These are phyloP conservation scores for Rosalia funebris DNA, from an alignment of 2,888 invertebrate species.

Conservation along the genomic window DNA sequence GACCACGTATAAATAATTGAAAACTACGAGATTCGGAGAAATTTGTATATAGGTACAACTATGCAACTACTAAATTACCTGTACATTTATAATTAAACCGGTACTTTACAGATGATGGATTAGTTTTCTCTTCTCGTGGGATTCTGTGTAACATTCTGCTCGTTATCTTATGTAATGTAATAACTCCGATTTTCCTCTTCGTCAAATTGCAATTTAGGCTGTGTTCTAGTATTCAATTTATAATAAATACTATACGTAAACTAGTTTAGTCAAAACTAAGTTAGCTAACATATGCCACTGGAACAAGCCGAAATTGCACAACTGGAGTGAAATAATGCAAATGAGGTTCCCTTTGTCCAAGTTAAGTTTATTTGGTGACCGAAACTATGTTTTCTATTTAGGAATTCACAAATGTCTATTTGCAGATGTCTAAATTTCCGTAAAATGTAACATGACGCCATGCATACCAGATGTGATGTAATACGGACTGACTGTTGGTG, in stretches of 20 bases:
- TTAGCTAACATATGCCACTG: conserved; percentile 13
- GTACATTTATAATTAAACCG: too few species aligned
- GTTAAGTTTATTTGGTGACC: conserved; percentile 4
- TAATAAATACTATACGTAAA: conserved; percentile 4
- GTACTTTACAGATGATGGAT: too few species aligned
- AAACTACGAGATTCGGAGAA: too few species aligned
- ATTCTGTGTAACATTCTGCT: neutral
- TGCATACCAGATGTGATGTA: conserved; percentile 1
- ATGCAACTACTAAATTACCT: too few species aligned
- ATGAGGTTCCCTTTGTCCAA: conserved; percentile 24
- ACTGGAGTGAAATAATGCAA: conserved; percentile 25
- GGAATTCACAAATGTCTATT: conserved; percentile 2
- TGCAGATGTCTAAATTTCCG: conserved; percentile 1
- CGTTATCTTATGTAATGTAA: neutral
- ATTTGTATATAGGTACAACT: too few species aligned
- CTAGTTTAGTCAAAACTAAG: conserved; percentile 8
- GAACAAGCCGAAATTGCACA: conserved; percentile 10
- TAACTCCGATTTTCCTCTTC: neutral
- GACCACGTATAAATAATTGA: too few species aligned
- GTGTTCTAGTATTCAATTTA: neutral
- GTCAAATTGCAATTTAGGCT: neutral
- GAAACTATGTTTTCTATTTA: conserved; percentile 4
- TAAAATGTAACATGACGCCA: conserved; percentile 1
- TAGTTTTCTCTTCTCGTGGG: neutral
- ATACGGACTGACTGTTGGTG: neutral